Percentiles rank a stretch among this genome's conserved stretches.
Conservation (phyloP, 2,888 invertebrate genomes). For the Microchrysa polita region DNA sequence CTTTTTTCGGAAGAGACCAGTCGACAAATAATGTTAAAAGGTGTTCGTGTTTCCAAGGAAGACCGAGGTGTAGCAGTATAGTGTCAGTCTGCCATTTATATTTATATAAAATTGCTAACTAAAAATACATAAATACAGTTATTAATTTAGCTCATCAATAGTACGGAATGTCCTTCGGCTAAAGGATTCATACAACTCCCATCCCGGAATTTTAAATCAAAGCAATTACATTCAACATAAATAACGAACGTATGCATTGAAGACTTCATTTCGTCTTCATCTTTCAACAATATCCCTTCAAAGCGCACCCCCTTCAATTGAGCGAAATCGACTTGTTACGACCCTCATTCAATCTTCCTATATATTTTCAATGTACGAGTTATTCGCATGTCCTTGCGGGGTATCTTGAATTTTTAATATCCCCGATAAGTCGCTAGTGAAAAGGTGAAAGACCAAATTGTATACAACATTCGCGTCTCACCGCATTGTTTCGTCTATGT, state of each 20-base stretch:
- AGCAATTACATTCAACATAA: conserved; percentile 30
- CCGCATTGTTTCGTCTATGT: neutral
- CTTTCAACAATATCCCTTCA: neutral
- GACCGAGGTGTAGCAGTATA: too few species aligned
- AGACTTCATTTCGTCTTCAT: neutral
- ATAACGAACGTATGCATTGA: conserved; percentile 23
- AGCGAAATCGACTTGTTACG: neutral
- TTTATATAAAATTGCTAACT: too few species aligned
- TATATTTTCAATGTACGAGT: too few species aligned
- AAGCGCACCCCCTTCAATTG: neutral
- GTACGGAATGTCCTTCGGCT: neutral
- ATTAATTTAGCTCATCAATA: neutral
- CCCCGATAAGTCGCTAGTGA: conserved; percentile 11
- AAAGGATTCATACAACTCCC: neutral
- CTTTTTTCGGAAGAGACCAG: too few species aligned
- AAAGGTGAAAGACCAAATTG: neutral
- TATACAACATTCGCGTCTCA: neutral
- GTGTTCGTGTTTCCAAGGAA: too few species aligned
- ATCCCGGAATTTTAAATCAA: conserved; percentile 19
- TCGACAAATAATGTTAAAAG: too few species aligned
- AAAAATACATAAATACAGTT: too few species aligned
- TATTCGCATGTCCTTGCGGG: neutral
- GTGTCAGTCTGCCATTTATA: too few species aligned
- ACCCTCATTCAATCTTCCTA: neutral
- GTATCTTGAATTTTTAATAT: conserved; percentile 40